phyloP scores from a whole-genome alignment of 2,113 vertebrate species.

The Otocyon megalotis region DNA sequence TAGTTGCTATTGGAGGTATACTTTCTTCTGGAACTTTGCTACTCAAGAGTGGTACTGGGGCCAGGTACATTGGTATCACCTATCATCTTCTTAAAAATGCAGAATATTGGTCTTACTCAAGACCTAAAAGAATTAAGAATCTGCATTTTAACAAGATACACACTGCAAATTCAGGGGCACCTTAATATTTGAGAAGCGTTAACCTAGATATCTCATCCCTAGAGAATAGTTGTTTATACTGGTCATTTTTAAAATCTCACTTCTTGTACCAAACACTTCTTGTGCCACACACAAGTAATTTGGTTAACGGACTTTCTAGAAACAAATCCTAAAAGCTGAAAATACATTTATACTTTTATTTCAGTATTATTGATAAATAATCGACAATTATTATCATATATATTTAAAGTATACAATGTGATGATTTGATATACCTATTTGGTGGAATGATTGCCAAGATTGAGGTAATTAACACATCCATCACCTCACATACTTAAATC shows the following conservation, averaged over 20 bases:
- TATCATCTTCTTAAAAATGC: neutral
- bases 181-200: neutral
- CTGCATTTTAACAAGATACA: neutral
- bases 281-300: neutral
- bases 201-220: neutral
- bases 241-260: neutral
- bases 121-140: neutral
- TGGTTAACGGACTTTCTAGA: conserved; percentile 27
- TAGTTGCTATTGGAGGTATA: neutral
- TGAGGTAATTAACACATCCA: neutral
- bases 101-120: neutral
- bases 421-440: neutral
- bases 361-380: neutral
- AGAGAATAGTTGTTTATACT: neutral
- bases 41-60: neutral
- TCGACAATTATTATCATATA: neutral
- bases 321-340: conserved; percentile 38
- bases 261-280: neutral
- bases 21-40: neutral
- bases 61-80: neutral
- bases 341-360: neutral
- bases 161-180: neutral
- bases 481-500: neutral
- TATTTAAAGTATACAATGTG: neutral
- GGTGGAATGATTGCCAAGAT: neutral